Evolutionary conservation across 2,797 vertebrate genomes (phyloP), one percentile per base, ranked within the genome.

Genomic region (Muscicapa striata): DNA sequence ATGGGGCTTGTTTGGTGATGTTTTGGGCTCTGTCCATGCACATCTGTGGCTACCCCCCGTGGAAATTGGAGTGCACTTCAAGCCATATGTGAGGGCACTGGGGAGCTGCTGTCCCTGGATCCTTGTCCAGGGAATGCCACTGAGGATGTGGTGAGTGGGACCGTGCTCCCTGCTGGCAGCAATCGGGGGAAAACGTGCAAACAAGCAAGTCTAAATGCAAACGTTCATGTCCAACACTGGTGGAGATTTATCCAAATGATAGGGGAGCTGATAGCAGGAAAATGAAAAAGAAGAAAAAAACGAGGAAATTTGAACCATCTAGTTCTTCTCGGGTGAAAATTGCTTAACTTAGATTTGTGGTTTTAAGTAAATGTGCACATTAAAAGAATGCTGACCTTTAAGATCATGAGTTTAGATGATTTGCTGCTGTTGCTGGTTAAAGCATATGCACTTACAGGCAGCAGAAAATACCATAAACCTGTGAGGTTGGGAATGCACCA

Each of bases 321-420:
- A 68, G 75, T 90, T 89, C 20, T 90, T 92, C 89, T 89, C 7
- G 89, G 62, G 63, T 90, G 92, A 91, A 91, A 85, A 87, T 87
- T 89, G 78, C 85, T 80, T 96, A 93, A 95, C 43, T 57, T 55
- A 89, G 40, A 82, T 92, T 63, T 94, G 90, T 92, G 96, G 85
- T 63, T 96, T 96, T 93, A 84, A 54, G 51, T 90, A 77, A 92
- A 96, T 0, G 17, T 76, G 78, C 75, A 40, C 41, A 81, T 92
- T 95, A 76, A 70, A 91, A 94, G 86, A 94, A 87, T 64, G 88
- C 81, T 96, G 96, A 96, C 82, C 84, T 96, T 95, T 93, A 93
- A 93, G 90, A 96, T 58, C 26, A 49, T 34, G 69, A 45, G 41
- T 92, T 94, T 77, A 4, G 1, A 78, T 82, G 64, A 80, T 61